These are phyloP conservation scores for Edolisoma coerulescens DNA, from an alignment of 2,113 vertebrate species.

Conservation along the genomic window DNA sequence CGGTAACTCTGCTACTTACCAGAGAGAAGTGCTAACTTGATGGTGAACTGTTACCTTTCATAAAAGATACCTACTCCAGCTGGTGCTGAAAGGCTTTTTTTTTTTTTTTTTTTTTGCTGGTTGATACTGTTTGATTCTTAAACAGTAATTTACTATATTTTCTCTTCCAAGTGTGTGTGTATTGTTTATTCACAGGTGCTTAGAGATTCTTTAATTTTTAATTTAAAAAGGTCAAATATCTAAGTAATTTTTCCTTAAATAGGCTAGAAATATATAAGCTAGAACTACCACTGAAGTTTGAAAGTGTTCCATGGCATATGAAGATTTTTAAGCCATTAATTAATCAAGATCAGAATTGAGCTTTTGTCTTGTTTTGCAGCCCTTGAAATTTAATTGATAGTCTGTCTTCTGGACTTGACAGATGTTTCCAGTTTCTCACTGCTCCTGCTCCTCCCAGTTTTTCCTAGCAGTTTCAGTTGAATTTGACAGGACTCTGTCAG, in stretches of 20 bases:
- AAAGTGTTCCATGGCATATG: neutral
- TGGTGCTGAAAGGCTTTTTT: neutral
- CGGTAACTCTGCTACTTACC: neutral
- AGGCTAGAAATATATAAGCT: neutral
- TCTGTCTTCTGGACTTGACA: neutral
- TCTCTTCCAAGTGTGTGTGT: neutral
- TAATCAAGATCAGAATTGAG: neutral
- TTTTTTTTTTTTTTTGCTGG: neutral
- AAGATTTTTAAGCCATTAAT: neutral
- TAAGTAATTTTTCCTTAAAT: neutral
- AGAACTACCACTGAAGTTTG: neutral
- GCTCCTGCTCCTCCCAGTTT: neutral
- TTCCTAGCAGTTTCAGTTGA: neutral
- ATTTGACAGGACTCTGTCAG: neutral
- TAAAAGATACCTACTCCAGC: neutral
- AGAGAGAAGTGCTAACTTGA: neutral
- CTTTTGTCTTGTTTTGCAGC: neutral
- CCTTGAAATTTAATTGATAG: neutral
- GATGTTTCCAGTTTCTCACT: neutral
- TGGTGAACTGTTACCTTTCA: fast-evolving
- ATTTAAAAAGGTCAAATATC: neutral
- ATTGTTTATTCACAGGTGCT: neutral
- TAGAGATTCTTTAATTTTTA: neutral
- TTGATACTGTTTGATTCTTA: neutral
- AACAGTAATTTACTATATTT: neutral